phyloP scores from a whole-genome alignment of 1,140 invertebrate species.

The Drosophila novamexicana region DNA sequence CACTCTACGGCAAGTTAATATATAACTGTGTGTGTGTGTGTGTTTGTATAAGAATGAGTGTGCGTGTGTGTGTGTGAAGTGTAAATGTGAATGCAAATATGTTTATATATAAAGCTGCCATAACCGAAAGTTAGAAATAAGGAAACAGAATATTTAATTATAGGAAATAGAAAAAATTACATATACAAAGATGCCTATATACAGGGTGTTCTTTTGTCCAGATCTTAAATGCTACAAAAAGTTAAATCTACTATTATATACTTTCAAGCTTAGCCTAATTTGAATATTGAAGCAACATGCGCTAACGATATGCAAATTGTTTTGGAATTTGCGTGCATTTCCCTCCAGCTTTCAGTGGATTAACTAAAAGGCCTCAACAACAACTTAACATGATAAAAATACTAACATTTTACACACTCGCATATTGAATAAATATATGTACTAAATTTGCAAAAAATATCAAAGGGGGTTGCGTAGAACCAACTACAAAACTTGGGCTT shows the following conservation, averaged over 20 bases:
- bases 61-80: conserved; percentile 5
- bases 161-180: conserved; percentile 25
- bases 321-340: conserved; percentile 14
- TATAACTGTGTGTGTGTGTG: conserved; percentile 32
- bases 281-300: conserved; percentile 42
- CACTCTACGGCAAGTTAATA: conserved; percentile 27
- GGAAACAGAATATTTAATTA: conserved; percentile 27
- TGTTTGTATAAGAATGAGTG: conserved; percentile 19
- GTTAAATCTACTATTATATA: background rate
- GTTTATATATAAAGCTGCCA: conserved; percentile 57
- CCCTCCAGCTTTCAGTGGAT: conserved; percentile 33
- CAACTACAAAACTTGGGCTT: conserved; percentile 2
- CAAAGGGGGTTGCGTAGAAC: conserved; percentile 23
- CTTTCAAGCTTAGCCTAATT: conserved; percentile 19
- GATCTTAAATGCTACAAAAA: conserved; percentile 23
- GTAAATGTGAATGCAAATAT: conserved; percentile 18
- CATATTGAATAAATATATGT: conserved; percentile 41
- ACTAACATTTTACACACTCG: conserved; percentile 66
- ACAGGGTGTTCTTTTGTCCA: conserved; percentile 44
- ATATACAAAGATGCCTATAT: conserved; percentile 67
- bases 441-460: conserved; percentile 53
- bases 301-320: conserved; percentile 15
- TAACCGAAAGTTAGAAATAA: conserved; percentile 56
- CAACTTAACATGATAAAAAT: conserved; percentile 74
- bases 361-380: conserved; percentile 74